phyloP scores from a whole-genome alignment of 2,113 vertebrate species.

The Suricata suricatta region DNA sequence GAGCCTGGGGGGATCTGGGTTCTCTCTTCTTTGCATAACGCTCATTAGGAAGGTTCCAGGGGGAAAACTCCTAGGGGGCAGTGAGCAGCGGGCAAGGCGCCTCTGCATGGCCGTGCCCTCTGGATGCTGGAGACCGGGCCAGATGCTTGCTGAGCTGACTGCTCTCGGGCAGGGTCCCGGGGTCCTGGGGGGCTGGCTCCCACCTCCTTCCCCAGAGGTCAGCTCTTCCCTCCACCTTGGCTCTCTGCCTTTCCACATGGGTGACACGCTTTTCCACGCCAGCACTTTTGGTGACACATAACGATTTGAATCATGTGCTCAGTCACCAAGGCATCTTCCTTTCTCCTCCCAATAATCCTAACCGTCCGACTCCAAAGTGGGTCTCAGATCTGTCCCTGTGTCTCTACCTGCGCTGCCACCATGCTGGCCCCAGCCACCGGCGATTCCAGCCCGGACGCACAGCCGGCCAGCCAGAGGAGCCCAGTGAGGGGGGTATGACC shows the following conservation, averaged over 20 bases:
- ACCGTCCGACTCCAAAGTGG: neutral
- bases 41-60: neutral
- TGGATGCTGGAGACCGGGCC: neutral
- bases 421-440: neutral
- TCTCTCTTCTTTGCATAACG: neutral
- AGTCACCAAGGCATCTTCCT: neutral
- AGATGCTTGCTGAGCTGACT: no score
- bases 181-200: neutral
- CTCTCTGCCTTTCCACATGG: neutral
- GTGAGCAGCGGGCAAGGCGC: neutral
- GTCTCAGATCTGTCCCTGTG: neutral
- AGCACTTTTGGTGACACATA: neutral
- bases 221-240: neutral
- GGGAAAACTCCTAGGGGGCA: neutral
- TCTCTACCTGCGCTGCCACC: fast-evolving
- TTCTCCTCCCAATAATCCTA: neutral
- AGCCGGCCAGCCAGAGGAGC: neutral
- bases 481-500: no score
- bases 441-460: neutral
- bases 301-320: neutral
- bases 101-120: fast-evolving
- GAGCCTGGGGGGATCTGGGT: neutral
- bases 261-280: neutral
- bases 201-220: neutral
- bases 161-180: neutral